Conservation (phyloP, 2,113 vertebrate genomes). For the Archocentrus centrarchus region DNA sequence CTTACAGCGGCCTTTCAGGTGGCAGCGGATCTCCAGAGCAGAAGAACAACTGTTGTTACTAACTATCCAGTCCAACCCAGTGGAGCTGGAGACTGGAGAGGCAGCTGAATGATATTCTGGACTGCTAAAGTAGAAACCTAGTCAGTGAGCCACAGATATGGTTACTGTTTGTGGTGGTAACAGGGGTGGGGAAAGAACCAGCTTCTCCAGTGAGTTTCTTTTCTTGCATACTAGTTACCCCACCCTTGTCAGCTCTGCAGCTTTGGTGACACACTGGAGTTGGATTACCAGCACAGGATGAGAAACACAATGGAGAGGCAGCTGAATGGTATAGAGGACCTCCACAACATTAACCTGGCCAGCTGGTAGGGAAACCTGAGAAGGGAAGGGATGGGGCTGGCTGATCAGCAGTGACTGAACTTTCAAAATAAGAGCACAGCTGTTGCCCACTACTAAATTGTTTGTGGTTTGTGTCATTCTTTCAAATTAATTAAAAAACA, state of each 20-base stretch:
- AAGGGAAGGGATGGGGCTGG: background rate
- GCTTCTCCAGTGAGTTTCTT: background rate
- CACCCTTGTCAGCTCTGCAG: background rate
- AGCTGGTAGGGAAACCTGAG: background rate
- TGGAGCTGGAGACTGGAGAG: background rate
- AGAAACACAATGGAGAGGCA: background rate
- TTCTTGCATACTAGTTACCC: background rate
- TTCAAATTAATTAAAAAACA: background rate
- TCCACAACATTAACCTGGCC: background rate
- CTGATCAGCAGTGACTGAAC: background rate
- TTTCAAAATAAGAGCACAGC: background rate
- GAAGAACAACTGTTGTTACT: background rate
- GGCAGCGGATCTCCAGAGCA: background rate
- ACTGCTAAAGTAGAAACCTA: background rate
- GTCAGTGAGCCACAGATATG: background rate
- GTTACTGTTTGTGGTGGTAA: too few relatives aligned
- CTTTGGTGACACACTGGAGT: background rate
- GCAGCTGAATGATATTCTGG: background rate
- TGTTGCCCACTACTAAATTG: background rate
- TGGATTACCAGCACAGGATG: background rate
- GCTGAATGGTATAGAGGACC: background rate
- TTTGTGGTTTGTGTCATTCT: background rate
- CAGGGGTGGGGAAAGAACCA: background rate
- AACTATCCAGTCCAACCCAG: background rate
- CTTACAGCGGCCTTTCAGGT: background rate